Evolutionary conservation across 2,797 vertebrate genomes (phyloP), one percentile per base, ranked within the genome.

Genomic region (Cetoscarus ocellatus): DNA sequence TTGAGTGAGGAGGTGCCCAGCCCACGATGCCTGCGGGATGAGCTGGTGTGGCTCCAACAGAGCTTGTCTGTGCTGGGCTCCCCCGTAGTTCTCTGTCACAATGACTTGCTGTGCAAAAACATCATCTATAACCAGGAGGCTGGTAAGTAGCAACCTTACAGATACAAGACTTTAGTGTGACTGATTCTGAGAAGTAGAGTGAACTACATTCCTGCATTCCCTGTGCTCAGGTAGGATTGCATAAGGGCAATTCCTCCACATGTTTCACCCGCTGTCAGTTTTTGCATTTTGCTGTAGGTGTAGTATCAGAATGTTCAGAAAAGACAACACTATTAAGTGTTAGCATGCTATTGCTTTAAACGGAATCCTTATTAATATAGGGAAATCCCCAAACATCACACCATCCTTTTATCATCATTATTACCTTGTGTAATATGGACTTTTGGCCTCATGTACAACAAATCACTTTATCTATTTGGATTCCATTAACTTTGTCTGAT

Each of bases 91-190:
- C 96, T 99, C 66, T 99, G 98, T 91, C 98, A 99, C 94, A 99
- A 99, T 14, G 98, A 99, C 88, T 95, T 99, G 61, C 95, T 99
- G 84, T 99, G 97, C 95, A 99, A 99, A 94, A 99, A 99, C 91
- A 99, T 99, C 90, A 99, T 99, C 94, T 99, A 95, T 93, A 97
- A 97, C 88, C 92, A 96, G 91, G 94, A 94, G 88, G 90, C 93
- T 94, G 97, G 98, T 99, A 95, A 93, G 97, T 95, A 77, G 80
- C 59, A 45, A 17, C 48, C 14, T 52, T 51, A 50, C 6, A 15
- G 50, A 76, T 57, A 57, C 47, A 85, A 73, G 68, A 88, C 81
- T 43, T 59, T 69, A 56, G 67, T 82, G 74, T 84, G 82, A 70
- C 63, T 89, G 80, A 73, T 47, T 60, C 5, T 82, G 86, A 78